Evolutionary conservation across 30 jellyfish, hydroid and myxozoan species (phyloP).

Genomic region (Hydractinia echinata): DNA sequence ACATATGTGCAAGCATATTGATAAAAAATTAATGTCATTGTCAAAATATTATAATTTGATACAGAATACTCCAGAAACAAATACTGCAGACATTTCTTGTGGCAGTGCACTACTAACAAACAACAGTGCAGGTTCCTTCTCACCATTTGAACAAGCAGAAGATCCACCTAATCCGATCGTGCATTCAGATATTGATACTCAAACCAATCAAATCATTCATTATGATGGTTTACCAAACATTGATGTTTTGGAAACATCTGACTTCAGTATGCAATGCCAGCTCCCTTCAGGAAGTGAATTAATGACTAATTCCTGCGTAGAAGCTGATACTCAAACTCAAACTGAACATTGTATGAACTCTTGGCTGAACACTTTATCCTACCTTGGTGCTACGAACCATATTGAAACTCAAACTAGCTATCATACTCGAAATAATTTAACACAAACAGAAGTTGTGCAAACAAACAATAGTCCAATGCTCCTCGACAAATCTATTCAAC

Average conservation of each 20-base stretch:
- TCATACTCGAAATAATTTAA: constrained; percentile 20
- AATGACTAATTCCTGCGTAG: neutral
- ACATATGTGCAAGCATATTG: neutral
- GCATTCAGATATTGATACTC: neutral
- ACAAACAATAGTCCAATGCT: neutral
- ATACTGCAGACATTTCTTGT: constrained; percentile 2
- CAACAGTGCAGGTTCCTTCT: neutral
- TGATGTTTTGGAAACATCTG: constrained; percentile 27
- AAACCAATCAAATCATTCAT: neutral
- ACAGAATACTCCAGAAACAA: neutral
- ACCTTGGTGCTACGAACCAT: neutral
- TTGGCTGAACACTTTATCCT: constrained; percentile 9
- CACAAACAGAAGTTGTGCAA: constrained; percentile 19
- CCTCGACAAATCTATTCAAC: constrained; percentile 30
- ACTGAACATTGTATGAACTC: constrained; percentile 16
- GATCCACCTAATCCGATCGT: neutral
- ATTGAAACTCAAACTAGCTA: constrained; percentile 8
- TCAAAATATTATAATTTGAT: neutral
- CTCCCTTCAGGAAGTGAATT: neutral
- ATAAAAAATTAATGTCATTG: neutral
- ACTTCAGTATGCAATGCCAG: constrained; percentile 38
- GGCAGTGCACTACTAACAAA: constrained; percentile 5
- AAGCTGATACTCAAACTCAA: constrained; percentile 30
- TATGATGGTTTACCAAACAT: neutral
- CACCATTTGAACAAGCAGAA: neutral